A percentile compares a stretch with the other conserved stretches of the same genome.
Evolutionary conservation across 2,888 invertebrate species (phyloP).

Genomic region (Orchestes rusci): DNA sequence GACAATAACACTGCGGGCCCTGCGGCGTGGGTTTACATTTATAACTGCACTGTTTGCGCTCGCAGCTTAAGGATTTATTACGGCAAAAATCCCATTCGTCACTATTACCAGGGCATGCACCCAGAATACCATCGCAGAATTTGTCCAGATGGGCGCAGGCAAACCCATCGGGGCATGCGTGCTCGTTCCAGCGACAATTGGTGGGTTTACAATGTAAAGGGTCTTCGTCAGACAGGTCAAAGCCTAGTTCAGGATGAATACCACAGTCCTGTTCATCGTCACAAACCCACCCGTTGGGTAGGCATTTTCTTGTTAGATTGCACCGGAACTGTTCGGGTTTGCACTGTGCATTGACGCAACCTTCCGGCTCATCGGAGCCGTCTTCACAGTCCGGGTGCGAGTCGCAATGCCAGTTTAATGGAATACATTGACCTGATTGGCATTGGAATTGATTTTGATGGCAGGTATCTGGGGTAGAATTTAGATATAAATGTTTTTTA

Average conservation of each 20-base stretch:
- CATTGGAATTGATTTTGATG: constrained; percentile 49
- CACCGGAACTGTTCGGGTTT: constrained; percentile 70
- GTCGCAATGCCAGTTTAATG: constrained; percentile 58
- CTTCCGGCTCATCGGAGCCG: constrained; percentile 55
- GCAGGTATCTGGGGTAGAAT: constrained; percentile 21
- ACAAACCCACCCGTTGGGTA: constrained; percentile 51
- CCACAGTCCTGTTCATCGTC: constrained; percentile 33
- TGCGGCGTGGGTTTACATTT: constrained; percentile 64
- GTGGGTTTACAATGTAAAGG: constrained; percentile 54
- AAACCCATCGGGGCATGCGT: constrained; percentile 51
- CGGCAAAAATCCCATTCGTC: constrained; percentile 68
- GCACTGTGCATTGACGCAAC: constrained; percentile 48
- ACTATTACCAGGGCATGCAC: constrained; percentile 61
- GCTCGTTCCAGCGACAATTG: constrained; percentile 61
- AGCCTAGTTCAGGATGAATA: constrained; percentile 38
- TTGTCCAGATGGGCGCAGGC: constrained; percentile 54
- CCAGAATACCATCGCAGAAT: constrained; percentile 59
- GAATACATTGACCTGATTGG: constrained; percentile 53
- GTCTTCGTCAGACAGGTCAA: constrained; percentile 64
- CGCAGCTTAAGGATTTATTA: constrained; percentile 38
- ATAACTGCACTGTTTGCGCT: constrained; percentile 41
- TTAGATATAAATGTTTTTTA: not conserved
- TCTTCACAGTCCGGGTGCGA: constrained; percentile 56
- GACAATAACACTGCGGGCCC: constrained; percentile 68
- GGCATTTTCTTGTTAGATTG: constrained; percentile 59